Evolutionary conservation across 2,888 invertebrate genomes (phyloP).

Genomic region (Nymphalis polychloros): DNA sequence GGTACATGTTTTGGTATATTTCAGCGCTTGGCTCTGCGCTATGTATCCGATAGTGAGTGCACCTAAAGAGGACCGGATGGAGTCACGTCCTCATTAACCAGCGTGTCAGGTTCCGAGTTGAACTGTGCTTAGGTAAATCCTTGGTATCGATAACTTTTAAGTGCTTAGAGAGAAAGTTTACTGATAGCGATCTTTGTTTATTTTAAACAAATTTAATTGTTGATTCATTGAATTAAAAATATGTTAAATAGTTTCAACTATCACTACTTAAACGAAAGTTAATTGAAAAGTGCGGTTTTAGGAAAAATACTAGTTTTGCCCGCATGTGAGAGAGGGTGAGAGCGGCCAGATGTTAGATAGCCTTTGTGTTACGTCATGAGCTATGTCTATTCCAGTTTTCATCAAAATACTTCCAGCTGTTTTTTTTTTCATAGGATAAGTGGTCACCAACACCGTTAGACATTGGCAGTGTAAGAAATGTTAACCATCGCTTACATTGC

Average conservation of each 20-base stretch:
- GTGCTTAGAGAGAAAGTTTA: slow-evolving; percentile 24
- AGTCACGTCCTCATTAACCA: slow-evolving; percentile 70
- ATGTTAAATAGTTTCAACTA: neutral
- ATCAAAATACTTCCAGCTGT: too few species aligned
- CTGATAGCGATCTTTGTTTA: neutral
- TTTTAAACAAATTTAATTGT: neutral
- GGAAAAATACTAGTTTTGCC: too few species aligned
- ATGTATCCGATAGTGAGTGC: neutral
- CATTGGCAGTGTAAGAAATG: too few species aligned
- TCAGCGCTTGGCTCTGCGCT: neutral
- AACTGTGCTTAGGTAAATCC: slow-evolving; percentile 43
- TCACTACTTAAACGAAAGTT: neutral
- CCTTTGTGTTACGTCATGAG: too few species aligned
- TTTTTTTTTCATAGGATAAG: too few species aligned
- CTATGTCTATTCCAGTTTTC: too few species aligned
- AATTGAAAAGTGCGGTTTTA: too few species aligned
- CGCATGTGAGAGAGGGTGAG: too few species aligned
- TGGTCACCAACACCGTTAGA: too few species aligned
- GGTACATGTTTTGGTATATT: neutral
- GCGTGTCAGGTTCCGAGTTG: slow-evolving; percentile 61
- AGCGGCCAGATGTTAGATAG: too few species aligned
- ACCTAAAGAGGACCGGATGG: slow-evolving; percentile 49
- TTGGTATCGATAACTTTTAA: slow-evolving; percentile 17
- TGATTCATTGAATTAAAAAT: neutral
- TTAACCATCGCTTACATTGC: too few species aligned